Base-by-base conservation (phyloP, 2,888 invertebrate genomes). In the Ceratothoa steindachneri region DNA sequence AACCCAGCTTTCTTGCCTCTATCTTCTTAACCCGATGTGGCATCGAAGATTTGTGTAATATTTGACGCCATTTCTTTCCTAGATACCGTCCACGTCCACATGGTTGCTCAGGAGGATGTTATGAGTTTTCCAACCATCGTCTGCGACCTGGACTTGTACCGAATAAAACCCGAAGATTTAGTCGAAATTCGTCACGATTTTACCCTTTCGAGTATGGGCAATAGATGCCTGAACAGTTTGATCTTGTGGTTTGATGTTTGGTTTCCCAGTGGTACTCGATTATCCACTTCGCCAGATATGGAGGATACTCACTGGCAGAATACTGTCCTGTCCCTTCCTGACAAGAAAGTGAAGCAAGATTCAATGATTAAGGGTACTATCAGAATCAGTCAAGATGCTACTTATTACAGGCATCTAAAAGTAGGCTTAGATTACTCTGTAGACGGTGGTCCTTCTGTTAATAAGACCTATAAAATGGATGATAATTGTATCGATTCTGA, bases 241-340 rank as follows among this genome's bases (percentile, higher is more conserved):
- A 77, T 74, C 9, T 30, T 77, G 22, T 80, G 80, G 80, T 80
- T 80, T 30, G 80, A 80, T 52, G 80, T 80, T 19, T 70, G 41
- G 53, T 80, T 80, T 74, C 80, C 80, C 1, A 74, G 77, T n/a
- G 77, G 77, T 9, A 55, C 68, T 19, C 72, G 67, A 28, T 60
- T 80, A 2, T 76, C 72, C 24, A 80, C 80, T 22, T 80, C 80
- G 9, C 80, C 80, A n/a, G 73, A 80, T 41, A 64, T 55, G 29
- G 74, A 77, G 28, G 77, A 75, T 51, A 80, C 80, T 7, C 80
- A 80, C 64, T 80, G 80, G 80, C 75, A 75, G 30, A 75, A 80
- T 53, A 74, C 80, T 4, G 74, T 79, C 19, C 55, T 78, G 27
- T 73, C 77, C 0, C 73, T 78, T 24, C 67, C 75, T 28, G 67